Conservation (phyloP, 2,113 vertebrate species). For the Coturnix japonica region DNA sequence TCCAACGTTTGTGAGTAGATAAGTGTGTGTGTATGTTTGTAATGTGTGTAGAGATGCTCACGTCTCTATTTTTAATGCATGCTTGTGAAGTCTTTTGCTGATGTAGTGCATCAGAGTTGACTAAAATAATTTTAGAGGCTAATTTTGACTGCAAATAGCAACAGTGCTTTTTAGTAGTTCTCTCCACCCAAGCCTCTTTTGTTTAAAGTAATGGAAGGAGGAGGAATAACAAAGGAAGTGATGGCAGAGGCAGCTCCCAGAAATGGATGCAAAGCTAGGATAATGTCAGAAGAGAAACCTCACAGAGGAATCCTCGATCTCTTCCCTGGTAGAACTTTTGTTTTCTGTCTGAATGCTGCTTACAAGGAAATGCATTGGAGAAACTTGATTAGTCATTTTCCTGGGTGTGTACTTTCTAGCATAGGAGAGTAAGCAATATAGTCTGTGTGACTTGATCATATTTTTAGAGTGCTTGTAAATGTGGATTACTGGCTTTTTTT, state of each 20-base stretch:
- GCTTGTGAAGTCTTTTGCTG: not conserved
- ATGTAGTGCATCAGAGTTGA: not conserved
- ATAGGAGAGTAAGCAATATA: not conserved
- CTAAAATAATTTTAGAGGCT: not conserved
- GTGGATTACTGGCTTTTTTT: conserved; percentile 16
- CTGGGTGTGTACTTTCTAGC: conserved; percentile 55
- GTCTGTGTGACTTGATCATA: not conserved
- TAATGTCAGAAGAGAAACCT: not conserved
- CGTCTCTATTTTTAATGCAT: not conserved
- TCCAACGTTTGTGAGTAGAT: conserved; percentile 88
- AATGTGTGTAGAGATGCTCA: not conserved
- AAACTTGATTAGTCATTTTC: conserved; percentile 64
- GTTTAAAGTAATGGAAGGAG: not conserved
- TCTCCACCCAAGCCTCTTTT: not conserved
- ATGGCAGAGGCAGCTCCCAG: not conserved
- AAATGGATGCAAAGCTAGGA: not conserved
- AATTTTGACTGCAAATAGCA: not conserved
- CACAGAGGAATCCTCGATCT: not conserved
- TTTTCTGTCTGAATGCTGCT: conserved; percentile 2
- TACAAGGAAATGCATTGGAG: conserved; percentile 28
- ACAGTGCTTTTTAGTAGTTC: not conserved
- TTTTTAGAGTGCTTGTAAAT: conserved; percentile 47
- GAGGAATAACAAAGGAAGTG: not conserved
- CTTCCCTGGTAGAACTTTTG: not conserved
- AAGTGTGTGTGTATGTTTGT: not conserved